Evolutionary conservation across 2,113 vertebrate genomes (phyloP).

Genomic region (Nothoprocta perdicaria): DNA sequence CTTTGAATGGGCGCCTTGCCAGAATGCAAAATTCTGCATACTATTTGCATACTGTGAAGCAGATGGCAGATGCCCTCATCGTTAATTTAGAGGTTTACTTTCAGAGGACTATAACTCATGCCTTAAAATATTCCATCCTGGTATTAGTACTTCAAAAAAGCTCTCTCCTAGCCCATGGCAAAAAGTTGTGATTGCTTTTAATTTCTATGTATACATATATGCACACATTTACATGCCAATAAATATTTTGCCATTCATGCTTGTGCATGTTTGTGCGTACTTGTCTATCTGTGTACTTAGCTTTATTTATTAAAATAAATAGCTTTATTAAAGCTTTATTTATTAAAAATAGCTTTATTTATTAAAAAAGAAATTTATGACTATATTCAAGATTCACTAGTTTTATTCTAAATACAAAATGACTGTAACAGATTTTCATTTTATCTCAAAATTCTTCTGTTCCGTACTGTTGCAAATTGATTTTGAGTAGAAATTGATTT

Average conservation of each 20-base stretch:
- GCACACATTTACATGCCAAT: rapidly evolving
- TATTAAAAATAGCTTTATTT: not conserved
- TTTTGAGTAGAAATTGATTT: not conserved
- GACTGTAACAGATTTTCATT: not conserved
- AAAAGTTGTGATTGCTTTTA: not conserved
- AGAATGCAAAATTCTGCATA: conserved; percentile 20
- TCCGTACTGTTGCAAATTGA: not conserved
- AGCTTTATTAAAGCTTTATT: not conserved
- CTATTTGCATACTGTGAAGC: not conserved
- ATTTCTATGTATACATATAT: not conserved
- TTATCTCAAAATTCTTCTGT: not conserved
- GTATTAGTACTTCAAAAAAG: not conserved
- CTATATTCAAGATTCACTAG: not conserved
- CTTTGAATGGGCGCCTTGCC: not conserved
- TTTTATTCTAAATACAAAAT: not conserved
- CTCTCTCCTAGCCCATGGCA: not conserved
- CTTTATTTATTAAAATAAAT: not conserved
- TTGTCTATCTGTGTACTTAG: not conserved
- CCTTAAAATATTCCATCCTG: not conserved
- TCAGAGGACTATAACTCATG: not conserved
- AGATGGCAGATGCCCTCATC: not conserved
- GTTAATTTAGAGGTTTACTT: conserved; percentile 9
- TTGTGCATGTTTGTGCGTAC: not conserved
- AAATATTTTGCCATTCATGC: not conserved
- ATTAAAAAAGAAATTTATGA: not conserved